Evolutionary conservation across 2,888 invertebrate genomes (phyloP).

Genomic region (Scaptomyza parva): DNA sequence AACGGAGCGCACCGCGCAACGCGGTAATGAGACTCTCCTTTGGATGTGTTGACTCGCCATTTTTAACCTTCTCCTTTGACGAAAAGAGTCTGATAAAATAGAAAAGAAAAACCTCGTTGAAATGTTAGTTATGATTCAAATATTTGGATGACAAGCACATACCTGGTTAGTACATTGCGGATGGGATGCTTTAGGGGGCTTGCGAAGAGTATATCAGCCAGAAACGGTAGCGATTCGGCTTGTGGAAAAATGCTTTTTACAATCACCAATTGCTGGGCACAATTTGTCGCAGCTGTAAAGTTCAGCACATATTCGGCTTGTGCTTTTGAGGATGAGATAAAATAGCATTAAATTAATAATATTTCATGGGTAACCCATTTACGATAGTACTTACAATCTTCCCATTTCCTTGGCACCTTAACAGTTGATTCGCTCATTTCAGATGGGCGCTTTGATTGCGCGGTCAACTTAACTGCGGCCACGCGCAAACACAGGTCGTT

Average conservation of each 20-base stretch:
- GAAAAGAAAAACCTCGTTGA: neutral
- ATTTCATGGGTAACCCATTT: neutral
- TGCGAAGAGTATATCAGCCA: constrained; percentile 82
- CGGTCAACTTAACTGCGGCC: constrained; percentile 6
- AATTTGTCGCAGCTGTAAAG: constrained; percentile 37
- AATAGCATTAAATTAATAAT: neutral
- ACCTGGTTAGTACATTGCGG: constrained; percentile 83
- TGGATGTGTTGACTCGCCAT: constrained; percentile 29
- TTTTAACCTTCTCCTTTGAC: constrained; percentile 17
- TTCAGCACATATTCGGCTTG: constrained; percentile 21
- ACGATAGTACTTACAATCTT: neutral
- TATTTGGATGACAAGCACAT: constrained; percentile 28
- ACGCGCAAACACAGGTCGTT: constrained; percentile 10
- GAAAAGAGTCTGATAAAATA: constrained; percentile 54
- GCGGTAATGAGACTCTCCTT: constrained; percentile 56
- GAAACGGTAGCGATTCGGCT: constrained; percentile 47
- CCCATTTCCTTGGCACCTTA: neutral
- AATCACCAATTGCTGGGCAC: constrained; percentile 37
- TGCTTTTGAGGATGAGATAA: constrained; percentile 21
- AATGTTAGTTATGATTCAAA: neutral
- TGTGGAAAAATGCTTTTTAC: constrained; percentile 21
- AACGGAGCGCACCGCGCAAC: constrained; percentile 59
- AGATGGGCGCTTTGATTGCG: neutral
- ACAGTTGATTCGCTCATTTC: constrained; percentile 4
- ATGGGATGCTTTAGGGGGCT: constrained; percentile 84